Evolutionary conservation across 53 echinoderm and acorn worm genomes (phyloP), one percentile per base, ranked within the genome.

Genomic region (Luidia sarsii): DNA sequence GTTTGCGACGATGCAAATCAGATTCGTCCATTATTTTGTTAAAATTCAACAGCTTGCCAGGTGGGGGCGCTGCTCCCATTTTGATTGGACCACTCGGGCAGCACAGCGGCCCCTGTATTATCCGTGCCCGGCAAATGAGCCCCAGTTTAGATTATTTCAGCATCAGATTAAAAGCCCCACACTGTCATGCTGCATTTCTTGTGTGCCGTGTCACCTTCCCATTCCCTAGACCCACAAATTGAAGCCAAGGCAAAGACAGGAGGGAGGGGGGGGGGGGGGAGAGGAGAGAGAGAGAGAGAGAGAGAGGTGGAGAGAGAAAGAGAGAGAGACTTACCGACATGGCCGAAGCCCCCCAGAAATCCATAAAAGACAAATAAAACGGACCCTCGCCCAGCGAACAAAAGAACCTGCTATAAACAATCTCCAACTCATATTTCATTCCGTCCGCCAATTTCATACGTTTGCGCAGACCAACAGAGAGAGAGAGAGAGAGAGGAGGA

Each of bases 401-500:
- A 77, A 77, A 61, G 60, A 59, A 59, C 60, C 48, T 29, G 77
- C 77, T 77, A 77, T 77, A 77, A 77, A 77, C 77, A 77, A 77
- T 77, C 77, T 60, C 61, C 77, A 54, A 77, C 77, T 77, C 77
- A 77, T 77, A 77, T 77, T 77, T 77, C 77, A 77, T 77, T 77
- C 77, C 61, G 60, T 33, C 61, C 77, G 48, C 77, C 77, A 60
- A 77, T 77, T 77, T 77, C 46, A 77, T 77, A 60, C 61, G 77
- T 77, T 77, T 77, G 77, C 61, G 7, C 61, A 20, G 46, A 55
- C 59, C 60, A 39, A 45, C 59, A 60, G 59, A 60, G 77, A 23
- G 60, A 55, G 11, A 41, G 41, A 11, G 41, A 11, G 11, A 61
- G 45, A 45, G 77, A n/a, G n/a, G n/a, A n/a, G n/a, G n/a, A n/a